A percentile compares a stretch with the other conserved stretches of the same genome.
Evolutionary conservation across 2,888 invertebrate species (phyloP).

Genomic region (Dicroscelio sp.): DNA sequence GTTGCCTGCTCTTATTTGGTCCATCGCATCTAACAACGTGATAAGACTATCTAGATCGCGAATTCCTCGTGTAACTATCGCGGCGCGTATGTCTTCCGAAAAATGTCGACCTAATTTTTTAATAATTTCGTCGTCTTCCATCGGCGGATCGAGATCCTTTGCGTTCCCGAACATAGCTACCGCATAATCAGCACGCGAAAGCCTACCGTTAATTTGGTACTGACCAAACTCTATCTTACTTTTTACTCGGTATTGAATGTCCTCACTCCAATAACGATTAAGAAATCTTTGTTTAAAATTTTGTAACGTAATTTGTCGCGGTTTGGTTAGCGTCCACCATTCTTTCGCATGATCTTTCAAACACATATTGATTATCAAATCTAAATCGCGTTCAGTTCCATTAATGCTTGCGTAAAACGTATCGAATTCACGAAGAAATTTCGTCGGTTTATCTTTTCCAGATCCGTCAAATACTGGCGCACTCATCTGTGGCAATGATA

Average conservation of each 20-base stretch:
- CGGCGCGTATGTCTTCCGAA: no score
- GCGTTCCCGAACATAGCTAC: no score
- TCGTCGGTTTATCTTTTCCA: no score
- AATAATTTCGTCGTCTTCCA: conserved; percentile 11
- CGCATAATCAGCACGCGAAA: not conserved
- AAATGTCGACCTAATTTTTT: no score
- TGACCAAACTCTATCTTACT: conserved; percentile 13
- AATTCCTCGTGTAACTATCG: no score
- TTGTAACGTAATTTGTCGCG: not conserved
- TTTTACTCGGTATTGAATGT: conserved; percentile 12
- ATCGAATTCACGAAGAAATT: no score
- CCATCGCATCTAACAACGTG: no score
- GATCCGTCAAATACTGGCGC: no score
- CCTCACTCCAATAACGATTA: no score
- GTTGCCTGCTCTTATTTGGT: not conserved
- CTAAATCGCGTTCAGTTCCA: not conserved
- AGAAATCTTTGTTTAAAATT: not conserved
- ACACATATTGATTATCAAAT: not conserved
- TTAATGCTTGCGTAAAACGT: no score
- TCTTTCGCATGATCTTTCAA: not conserved
- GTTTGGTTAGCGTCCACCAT: conserved; percentile 18
- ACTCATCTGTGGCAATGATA: not conserved
- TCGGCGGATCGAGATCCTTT: conserved; percentile 3
- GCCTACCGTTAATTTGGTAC: not conserved
- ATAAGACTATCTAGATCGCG: no score